A percentile compares a stretch with the other conserved stretches of the same genome.
Evolutionary conservation across 2,797 vertebrate species (phyloP).

Genomic region (Propithecus deckenii): DNA sequence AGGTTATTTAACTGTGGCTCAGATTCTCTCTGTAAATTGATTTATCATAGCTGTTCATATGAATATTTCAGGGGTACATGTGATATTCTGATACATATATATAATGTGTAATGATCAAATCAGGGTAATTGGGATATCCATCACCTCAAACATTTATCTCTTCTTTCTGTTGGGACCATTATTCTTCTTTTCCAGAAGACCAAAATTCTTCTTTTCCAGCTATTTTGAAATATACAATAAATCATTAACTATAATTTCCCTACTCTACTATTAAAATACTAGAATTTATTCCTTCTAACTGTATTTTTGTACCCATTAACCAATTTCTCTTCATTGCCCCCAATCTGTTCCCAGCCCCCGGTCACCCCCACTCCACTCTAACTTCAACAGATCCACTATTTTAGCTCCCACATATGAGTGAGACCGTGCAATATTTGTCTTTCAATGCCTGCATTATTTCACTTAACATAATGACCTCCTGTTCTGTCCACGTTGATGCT

Average conservation of each 20-base stretch:
- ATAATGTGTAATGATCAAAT: background rate
- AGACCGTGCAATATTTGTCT: background rate
- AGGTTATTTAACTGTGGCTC: slow-evolving; percentile 1
- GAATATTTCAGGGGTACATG: background rate
- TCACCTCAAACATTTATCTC: background rate
- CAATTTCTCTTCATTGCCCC: background rate
- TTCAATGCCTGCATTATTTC: background rate
- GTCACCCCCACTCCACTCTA: background rate
- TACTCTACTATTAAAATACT: background rate
- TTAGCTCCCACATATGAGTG: background rate
- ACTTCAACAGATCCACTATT: background rate
- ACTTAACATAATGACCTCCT: background rate
- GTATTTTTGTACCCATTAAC: background rate
- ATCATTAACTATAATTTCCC: background rate
- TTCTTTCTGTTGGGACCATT: background rate
- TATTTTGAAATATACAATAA: background rate
- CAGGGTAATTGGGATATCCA: background rate
- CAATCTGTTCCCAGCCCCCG: background rate
- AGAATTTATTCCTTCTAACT: background rate
- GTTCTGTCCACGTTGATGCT: background rate
- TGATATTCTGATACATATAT: background rate
- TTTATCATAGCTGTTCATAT: background rate
- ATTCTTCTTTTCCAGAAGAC: background rate
- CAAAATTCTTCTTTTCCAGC: background rate
- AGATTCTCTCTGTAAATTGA: background rate